Percentiles rank a stretch among this genome's conserved stretches.
phyloP scores from a whole-genome alignment of 2,113 vertebrate genomes.

The Hippopotamus amphibius region DNA sequence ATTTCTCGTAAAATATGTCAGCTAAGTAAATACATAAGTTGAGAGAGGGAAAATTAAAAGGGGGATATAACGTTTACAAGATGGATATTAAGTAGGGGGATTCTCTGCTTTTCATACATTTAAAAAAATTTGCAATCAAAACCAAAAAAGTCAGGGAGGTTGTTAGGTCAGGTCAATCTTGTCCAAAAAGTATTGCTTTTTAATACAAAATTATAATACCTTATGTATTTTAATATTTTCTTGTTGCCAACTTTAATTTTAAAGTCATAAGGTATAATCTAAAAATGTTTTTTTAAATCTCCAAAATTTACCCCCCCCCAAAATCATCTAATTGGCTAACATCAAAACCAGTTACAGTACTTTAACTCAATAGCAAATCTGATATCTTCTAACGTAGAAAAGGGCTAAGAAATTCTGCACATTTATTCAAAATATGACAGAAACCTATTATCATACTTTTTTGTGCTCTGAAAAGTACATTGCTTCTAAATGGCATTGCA shows the following conservation, averaged over 20 bases:
- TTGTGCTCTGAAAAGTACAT: constrained; percentile 50
- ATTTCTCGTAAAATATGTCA: constrained; percentile 31
- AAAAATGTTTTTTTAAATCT: constrained; percentile 23
- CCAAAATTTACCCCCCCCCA: neutral
- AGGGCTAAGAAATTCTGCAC: neutral
- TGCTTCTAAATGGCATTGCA: neutral
- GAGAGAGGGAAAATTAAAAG: constrained; percentile 35
- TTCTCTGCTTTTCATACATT: neutral
- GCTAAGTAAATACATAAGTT: neutral
- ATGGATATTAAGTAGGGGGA: neutral
- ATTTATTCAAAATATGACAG: constrained; percentile 49
- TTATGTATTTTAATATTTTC: constrained; percentile 73
- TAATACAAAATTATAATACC: constrained; percentile 84
- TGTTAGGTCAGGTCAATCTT: neutral
- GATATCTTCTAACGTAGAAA: constrained; percentile 43
- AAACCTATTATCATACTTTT: constrained; percentile 35
- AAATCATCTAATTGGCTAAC: neutral
- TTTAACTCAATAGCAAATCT: constrained; percentile 40
- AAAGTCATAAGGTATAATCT: constrained; percentile 34
- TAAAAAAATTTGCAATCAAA: constrained; percentile 26
- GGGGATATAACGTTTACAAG: neutral
- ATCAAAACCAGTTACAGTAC: neutral
- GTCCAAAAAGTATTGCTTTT: constrained; percentile 71
- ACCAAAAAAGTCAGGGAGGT: constrained; percentile 72
- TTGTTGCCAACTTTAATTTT: constrained; percentile 35